Evolutionary conservation across 2,888 invertebrate species (phyloP), one percentile per base, ranked within the genome.

Genomic region (Pristionchus exspectatus): DNA sequence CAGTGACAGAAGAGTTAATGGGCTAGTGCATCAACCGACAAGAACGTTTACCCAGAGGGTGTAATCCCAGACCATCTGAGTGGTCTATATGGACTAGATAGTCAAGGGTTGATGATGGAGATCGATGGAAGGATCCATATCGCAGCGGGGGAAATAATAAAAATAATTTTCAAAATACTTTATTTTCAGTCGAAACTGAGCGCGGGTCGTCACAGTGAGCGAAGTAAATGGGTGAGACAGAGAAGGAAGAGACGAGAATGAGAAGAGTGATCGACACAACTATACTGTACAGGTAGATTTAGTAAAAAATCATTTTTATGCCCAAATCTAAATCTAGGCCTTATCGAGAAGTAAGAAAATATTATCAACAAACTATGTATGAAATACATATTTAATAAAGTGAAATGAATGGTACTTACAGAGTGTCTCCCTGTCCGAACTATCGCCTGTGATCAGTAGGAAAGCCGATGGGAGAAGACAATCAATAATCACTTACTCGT

Each of bases 361-460:
- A n/a, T n/a, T n/a, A n/a, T n/a, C n/a, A n/a, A n/a, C n/a, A n/a
- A n/a, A n/a, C n/a, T n/a, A n/a, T n/a, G n/a, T n/a, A n/a, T n/a
- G n/a, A n/a, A n/a, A n/a, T n/a, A n/a, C n/a, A n/a, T n/a, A n/a
- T n/a, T n/a, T n/a, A n/a, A 30, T 30, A 38, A 38, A 81, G 4
- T 81, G 33, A 77, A 33, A 72, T 27, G 10, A 38, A 77, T 16
- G 21, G 2, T 85, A 30, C 56, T 33, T 88, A 21, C 87, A 88
- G 87, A 88, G 87, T 38, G 74, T 88, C 9, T 56, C 56, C 16
- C 74, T 88, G 30, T 88, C 87, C 56, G 87, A 88, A 24, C 38
- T 88, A 1, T 88, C 87, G 10, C 87, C 87, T 7, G 74, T 88
- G 27, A 69, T 69, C 12, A 69, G 66, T 24, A 63, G 87, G n/a